Percentiles rank a stretch among this genome's conserved stretches.
Evolutionary conservation across 2,888 invertebrate genomes (phyloP).

Genomic region (Holacanthella duospinosa): DNA sequence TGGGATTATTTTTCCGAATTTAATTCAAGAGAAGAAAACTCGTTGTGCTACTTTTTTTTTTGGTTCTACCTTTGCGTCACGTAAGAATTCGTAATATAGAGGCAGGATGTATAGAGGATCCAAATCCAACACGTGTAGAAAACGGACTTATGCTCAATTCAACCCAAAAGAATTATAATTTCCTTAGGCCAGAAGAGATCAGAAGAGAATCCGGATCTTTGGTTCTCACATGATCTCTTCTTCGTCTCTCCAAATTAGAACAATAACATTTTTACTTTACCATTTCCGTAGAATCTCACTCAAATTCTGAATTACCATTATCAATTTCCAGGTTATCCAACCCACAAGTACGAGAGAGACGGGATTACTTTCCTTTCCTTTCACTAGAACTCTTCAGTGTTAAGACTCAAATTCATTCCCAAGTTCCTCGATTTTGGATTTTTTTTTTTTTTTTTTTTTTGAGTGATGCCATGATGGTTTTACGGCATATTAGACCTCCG

Average conservation of each 20-base stretch:
- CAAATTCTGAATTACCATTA: no score
- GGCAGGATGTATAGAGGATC: neutral
- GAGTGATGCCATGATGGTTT: conserved; percentile 38
- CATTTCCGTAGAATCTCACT: neutral
- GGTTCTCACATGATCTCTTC: neutral
- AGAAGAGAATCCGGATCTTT: neutral
- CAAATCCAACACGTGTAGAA: neutral
- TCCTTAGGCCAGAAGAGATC: neutral
- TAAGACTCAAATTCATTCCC: no score
- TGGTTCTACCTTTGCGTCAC: conserved; percentile 13
- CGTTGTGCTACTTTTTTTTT: conserved; percentile 38
- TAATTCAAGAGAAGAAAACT: conserved; percentile 28
- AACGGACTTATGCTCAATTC: neutral
- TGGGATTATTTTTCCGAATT: conserved; percentile 25
- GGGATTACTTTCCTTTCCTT: no score
- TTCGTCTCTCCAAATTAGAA: neutral
- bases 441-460: no score
- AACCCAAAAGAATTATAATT: neutral
- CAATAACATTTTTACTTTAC: neutral
- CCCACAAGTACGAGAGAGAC: no score
- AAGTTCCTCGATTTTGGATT: no score
- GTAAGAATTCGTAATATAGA: neutral
- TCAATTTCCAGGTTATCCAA: no score
- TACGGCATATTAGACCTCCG: conserved; percentile 35
- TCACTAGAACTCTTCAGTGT: no score